Evolutionary conservation across 2,888 invertebrate genomes (phyloP).

Genomic region (Lingula anatina): DNA sequence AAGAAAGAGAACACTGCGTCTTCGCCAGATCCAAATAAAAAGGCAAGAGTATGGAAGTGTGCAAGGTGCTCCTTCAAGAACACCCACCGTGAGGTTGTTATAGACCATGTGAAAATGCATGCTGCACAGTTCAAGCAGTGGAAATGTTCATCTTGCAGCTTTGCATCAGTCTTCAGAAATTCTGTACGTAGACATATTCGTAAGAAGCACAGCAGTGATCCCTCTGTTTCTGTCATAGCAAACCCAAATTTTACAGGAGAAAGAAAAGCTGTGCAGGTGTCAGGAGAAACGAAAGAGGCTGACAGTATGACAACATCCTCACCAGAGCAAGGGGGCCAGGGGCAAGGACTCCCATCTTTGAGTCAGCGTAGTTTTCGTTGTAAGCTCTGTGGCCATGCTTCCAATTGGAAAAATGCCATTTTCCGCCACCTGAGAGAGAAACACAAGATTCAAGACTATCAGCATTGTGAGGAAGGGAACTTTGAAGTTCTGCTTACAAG

Average conservation of each 20-base stretch:
- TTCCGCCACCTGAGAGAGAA: conserved; percentile 39
- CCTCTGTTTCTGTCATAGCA: conserved; percentile 3
- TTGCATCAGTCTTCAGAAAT: background rate
- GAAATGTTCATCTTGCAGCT: background rate
- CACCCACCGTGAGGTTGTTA: background rate
- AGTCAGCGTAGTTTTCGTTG: conserved; percentile 36
- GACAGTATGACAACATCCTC: too few relatives aligned
- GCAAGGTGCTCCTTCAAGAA: background rate
- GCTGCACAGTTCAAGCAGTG: too few relatives aligned
- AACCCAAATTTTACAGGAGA: too few relatives aligned
- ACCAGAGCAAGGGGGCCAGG: too few relatives aligned
- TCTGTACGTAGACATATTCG: background rate
- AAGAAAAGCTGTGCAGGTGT: too few relatives aligned
- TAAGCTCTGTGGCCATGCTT: conserved; percentile 45
- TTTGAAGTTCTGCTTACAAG: too few relatives aligned
- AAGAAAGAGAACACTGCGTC: background rate
- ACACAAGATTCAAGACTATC: conserved; percentile 25
- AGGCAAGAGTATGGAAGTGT: too few relatives aligned
- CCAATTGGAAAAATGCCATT: conserved; percentile 50
- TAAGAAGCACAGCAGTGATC: background rate
- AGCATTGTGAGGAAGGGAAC: too few relatives aligned
- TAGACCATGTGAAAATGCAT: background rate
- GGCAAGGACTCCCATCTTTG: too few relatives aligned
- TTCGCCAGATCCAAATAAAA: background rate
- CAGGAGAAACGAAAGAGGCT: too few relatives aligned